A percentile compares a stretch with the other conserved stretches of the same genome.
phyloP scores from a whole-genome alignment of 1,140 invertebrate genomes.

The Pogonognathellus flavescens region DNA sequence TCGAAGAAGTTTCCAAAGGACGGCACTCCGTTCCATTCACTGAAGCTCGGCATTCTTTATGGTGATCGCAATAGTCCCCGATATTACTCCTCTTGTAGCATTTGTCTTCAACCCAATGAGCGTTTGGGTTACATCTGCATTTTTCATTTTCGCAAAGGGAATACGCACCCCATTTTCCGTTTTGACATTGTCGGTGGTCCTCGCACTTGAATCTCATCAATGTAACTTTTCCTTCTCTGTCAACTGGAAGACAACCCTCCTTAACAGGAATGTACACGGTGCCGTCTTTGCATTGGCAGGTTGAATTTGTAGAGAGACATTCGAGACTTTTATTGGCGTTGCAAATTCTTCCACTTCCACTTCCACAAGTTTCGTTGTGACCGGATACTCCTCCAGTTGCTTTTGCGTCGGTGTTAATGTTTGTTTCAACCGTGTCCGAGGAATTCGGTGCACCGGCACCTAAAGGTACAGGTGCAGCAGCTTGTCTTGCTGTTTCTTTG shows the following conservation, averaged over 20 bases:
- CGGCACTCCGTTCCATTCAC: conserved; percentile 46
- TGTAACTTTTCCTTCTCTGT: not conserved
- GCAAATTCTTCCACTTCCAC: conserved; percentile 27
- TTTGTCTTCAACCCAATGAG: not conserved
- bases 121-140: not conserved
- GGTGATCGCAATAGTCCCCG: conserved; percentile 6
- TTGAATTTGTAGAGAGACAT: not conserved
- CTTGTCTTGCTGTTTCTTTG: not conserved
- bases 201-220: not conserved
- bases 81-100: conserved; percentile 42
- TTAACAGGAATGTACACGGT: not conserved
- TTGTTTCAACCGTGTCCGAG: not conserved
- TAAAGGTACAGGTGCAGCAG: not conserved
- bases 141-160: conserved; percentile 4
- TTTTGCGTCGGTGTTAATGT: not conserved
- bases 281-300: conserved; percentile 11
- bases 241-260: conserved; percentile 13
- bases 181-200: conserved; percentile 52
- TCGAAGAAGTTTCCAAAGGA: not conserved
- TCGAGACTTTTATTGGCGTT: not conserved
- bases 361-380: conserved; percentile 33
- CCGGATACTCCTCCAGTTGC: not conserved
- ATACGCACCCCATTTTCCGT: conserved; percentile 24
- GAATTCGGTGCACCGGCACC: not conserved
- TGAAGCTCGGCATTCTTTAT: conserved; percentile 43